Percentiles rank a stretch among this genome's conserved stretches.
These are phyloP conservation scores for Zosterops hypoxanthus DNA, from an alignment of 2,113 vertebrate species.

Conservation along the genomic window DNA sequence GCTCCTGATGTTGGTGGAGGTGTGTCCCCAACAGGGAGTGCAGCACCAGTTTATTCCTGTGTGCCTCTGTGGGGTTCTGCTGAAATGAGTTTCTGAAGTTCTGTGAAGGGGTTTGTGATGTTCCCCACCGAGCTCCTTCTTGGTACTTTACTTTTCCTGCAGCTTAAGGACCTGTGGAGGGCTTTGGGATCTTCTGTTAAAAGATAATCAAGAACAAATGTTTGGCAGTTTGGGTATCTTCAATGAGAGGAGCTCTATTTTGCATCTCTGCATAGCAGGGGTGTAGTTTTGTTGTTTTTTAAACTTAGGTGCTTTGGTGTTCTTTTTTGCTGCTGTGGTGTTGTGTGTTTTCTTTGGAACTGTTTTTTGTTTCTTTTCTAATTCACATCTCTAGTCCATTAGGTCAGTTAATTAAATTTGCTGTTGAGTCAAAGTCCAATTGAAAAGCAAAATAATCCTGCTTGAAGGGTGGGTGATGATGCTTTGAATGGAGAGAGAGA, in stretches of 20 bases:
- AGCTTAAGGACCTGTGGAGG: neutral
- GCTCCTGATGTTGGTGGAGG: neutral
- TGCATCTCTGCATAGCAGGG: neutral
- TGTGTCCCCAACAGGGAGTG: neutral
- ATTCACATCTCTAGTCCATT: slow-evolving; percentile 25
- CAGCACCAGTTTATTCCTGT: neutral
- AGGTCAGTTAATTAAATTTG: slow-evolving; percentile 67
- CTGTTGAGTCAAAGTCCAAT: slow-evolving; percentile 24
- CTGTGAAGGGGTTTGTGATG: neutral
- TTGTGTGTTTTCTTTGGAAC: neutral
- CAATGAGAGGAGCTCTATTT: neutral
- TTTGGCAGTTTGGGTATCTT: neutral
- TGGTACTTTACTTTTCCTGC: neutral
- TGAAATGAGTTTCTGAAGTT: neutral
- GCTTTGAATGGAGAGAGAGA: neutral
- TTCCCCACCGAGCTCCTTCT: neutral
- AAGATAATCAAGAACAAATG: neutral
- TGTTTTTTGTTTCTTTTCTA: neutral
- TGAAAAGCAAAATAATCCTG: slow-evolving; percentile 19
- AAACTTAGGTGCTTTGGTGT: neutral
- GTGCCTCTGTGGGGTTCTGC: neutral
- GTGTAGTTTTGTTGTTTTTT: neutral
- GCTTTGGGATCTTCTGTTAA: neutral
- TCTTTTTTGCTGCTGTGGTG: neutral
- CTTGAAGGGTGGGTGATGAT: slow-evolving; percentile 6